Evolutionary conservation across 2,888 invertebrate genomes (phyloP), one percentile per base, ranked within the genome.

Genomic region (Anoncus sp.): DNA sequence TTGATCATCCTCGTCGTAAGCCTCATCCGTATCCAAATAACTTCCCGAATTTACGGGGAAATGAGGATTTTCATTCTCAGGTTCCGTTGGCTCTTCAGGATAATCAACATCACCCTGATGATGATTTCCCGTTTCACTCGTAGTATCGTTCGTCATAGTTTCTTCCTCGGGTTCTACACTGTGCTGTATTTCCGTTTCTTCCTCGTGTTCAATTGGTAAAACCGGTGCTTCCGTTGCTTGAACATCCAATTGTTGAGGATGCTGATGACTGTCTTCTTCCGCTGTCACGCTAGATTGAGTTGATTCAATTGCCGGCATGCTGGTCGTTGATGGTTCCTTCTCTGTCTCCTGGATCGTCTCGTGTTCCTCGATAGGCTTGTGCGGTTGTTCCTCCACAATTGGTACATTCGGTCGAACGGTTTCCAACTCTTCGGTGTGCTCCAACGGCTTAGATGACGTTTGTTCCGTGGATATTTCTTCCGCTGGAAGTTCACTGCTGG

Each of bases 1-100:
- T 86, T 95, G 95, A 86, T 96, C 96, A 86, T 96, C 96, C 84
- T 95, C 95, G 80, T 94, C 95, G 86, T 96, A 96, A 84, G 96
- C 96, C 78, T 95, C 94, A 74, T 93, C 93, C 4, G 91, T 90
- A 38, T 85, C 86, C 47, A 93, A 91, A 79, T 93, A 93, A 49
- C 92, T 92, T 62, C 92, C 93, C 77, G 82, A 81, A 2, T 87
- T 85, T 0, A 87, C 81, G 1, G 90, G 88, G 87, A 91, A 90
- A 55, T 89, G 86, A 7, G 85, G 83, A 76, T 87, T 86, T 1
- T 90, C 89, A n/a, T n/a, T n/a, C 3, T 88, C 89, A 2, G 77
- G 85, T 0, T 87, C 79, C 0, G 83, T 81, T 0, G 81, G 7
- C 22, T 87, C 87, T 10, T 90, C 90, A 0, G 90, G 87, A 66